A percentile compares a stretch with the other conserved stretches of the same genome.
Conservation (phyloP, 1,140 invertebrate species). For the Lepidostoma basale region DNA sequence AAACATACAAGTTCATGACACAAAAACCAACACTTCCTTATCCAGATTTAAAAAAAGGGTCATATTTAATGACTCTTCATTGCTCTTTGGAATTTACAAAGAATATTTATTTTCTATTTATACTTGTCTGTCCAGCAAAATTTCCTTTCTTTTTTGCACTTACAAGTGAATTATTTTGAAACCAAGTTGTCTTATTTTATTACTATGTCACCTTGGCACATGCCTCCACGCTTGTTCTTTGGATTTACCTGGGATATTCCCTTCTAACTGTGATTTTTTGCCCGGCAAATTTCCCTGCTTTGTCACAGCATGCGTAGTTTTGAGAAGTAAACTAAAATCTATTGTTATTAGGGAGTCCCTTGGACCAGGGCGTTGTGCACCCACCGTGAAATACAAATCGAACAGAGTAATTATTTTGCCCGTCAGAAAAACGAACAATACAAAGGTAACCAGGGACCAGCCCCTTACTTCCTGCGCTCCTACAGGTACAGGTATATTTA, state of each 20-base stretch:
- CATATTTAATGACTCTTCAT: too few relatives aligned
- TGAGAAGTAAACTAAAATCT: background rate
- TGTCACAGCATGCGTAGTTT: slow-evolving; percentile 5
- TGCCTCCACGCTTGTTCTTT: background rate
- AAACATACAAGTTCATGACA: too few relatives aligned
- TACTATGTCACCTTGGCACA: slow-evolving; percentile 14
- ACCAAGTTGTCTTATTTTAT: background rate
- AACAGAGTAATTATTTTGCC: slow-evolving; percentile 39
- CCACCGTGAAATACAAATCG: slow-evolving; percentile 37
- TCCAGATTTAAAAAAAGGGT: too few relatives aligned
- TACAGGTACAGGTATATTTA: too few relatives aligned
- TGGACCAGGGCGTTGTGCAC: background rate
- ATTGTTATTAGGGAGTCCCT: slow-evolving; percentile 10
- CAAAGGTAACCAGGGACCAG: slow-evolving; percentile 3
- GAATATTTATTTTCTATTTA: too few relatives aligned
- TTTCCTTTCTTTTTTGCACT: background rate
- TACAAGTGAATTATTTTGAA: background rate
- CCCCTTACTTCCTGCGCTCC: slow-evolving; percentile 11
- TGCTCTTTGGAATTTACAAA: too few relatives aligned
- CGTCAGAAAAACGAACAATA: slow-evolving; percentile 12
- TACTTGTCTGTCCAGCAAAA: background rate
- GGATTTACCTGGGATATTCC: background rate
- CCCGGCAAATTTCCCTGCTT: background rate
- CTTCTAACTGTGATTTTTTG: background rate
- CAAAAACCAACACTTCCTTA: too few relatives aligned